Evolutionary conservation across 2,888 invertebrate species (phyloP), one percentile per base, ranked within the genome.

Genomic region (Hypena proboscidalis): DNA sequence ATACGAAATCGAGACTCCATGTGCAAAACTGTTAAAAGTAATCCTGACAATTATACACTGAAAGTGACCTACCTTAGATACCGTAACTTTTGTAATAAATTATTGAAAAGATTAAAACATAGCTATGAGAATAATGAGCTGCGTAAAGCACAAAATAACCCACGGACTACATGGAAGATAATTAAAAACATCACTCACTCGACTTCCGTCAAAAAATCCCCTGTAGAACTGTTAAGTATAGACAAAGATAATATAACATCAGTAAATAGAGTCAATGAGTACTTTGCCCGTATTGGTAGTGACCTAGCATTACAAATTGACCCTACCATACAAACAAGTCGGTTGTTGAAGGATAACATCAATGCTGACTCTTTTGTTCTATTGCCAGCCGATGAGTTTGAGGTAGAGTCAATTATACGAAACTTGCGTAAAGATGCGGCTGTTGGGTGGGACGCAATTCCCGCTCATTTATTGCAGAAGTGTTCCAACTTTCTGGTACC

Each of bases 61-160:
- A 31, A 22, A 22, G 8, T 33, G 5, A 33, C 23, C 15, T 33
- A 33, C 8, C 3, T 22, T 2, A 33, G 33, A 33, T 33, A 33
- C 9, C 14, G 33, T 2, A 33, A 33, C 9, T 33, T 33, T n/a
- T 33, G 33, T 15, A 33, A 33, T 15, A 33, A 33, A 23, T 9
- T 33, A 15, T 13, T 33, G 2, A 22, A 15, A 33, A 33, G 8
- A 14, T n/a, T 13, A 8, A 22, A 8, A n/a, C 5, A 17, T n/a
- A n/a, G 30, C 19, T 10, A 30, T 19, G 10, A 8, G 19, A 31
- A 6, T 3, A 6, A 21, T 21, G 31, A 31, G 13, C 10, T 21
- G 3, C 11, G 7, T 3, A 21, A 31, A 13, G 21, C 31, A 4
- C 11, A 13, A 2, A 20, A 31, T 21, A 31, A 31, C 13, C 31